Evolutionary conservation across 2,113 vertebrate genomes (phyloP), one percentile per base, ranked within the genome.

Genomic region (Sclerurus mexicanus): DNA sequence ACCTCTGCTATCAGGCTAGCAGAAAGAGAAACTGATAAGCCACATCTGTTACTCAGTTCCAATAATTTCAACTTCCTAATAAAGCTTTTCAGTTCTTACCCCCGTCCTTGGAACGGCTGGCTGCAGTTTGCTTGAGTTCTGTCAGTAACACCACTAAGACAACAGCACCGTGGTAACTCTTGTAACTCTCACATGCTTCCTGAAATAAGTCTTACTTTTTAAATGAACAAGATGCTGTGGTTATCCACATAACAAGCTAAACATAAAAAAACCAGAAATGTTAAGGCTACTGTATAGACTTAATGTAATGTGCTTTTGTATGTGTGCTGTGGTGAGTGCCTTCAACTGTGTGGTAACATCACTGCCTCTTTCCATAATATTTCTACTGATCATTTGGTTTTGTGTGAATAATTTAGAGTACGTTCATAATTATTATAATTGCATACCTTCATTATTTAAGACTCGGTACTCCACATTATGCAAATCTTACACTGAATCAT

Each of bases 311-410:
- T 8, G 3, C 59, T 80, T 72, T 31, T 50, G 2, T 59, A 4
- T 42, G 27, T 83, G 40, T 73, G 22, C 85, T 79, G 14, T 3
- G 27, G 18, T 75, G 80, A 76, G 28, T 22, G 28, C 69, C 59
- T 93, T 87, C 47, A 85, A 0, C 39, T 76, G 50, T 33, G 75
- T 91, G 81, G 33, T 76, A 74, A 40, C 37, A 8, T 59, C 77
- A 79, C 66, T 91, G 81, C 90, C 87, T 94, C 85, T 94, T 95
- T 85, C 73, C 52, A 7, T 85, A 67, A 52, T 21, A 35, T 21
- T 88, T 52, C 58, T 35, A 23, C 21, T 68, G 39, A 42, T 93
- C 0, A 4, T 40, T 84, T 74, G 53, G 44, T 21, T 85, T 89
- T 75, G 30, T 58, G 9, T 60, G 17, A 73, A 27, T 55, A 37